Percentiles rank a stretch among this genome's conserved stretches.
These are phyloP conservation scores for Pipistrellus nathusii DNA, from an alignment of 2,797 vertebrate genomes.

Conservation along the genomic window DNA sequence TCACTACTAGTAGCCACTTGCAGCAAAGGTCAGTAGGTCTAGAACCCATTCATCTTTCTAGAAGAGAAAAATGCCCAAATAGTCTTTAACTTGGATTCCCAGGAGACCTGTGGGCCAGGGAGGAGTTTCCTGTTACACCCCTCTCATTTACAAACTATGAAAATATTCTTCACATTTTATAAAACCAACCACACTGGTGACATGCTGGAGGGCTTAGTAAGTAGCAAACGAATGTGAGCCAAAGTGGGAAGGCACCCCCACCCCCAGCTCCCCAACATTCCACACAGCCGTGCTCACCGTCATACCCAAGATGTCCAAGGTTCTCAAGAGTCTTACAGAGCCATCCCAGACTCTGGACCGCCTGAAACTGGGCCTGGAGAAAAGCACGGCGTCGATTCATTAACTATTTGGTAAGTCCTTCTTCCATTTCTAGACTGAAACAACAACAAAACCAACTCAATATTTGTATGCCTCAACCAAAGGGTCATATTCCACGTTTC, in stretches of 20 bases:
- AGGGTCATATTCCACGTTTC: neutral
- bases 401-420: conserved; percentile 39
- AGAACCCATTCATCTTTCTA: neutral
- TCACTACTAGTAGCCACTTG: neutral
- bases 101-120: neutral
- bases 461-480: neutral
- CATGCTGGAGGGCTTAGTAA: neutral
- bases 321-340: conserved; percentile 4
- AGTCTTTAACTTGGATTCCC: neutral
- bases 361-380: neutral
- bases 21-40: neutral
- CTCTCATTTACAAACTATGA: neutral
- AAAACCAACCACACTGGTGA: neutral
- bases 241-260: neutral
- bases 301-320: neutral
- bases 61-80: neutral
- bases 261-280: too few relatives aligned
- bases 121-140: neutral
- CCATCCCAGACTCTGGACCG: neutral
- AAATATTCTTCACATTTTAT: conserved; percentile 5
- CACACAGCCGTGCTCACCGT: neutral
- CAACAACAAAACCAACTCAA: neutral
- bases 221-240: neutral
- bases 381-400: neutral
- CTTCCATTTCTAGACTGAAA: conserved; percentile 45